Base-by-base conservation (phyloP, 2,113 vertebrate species). In the Paramisgurnus dabryanus region DNA sequence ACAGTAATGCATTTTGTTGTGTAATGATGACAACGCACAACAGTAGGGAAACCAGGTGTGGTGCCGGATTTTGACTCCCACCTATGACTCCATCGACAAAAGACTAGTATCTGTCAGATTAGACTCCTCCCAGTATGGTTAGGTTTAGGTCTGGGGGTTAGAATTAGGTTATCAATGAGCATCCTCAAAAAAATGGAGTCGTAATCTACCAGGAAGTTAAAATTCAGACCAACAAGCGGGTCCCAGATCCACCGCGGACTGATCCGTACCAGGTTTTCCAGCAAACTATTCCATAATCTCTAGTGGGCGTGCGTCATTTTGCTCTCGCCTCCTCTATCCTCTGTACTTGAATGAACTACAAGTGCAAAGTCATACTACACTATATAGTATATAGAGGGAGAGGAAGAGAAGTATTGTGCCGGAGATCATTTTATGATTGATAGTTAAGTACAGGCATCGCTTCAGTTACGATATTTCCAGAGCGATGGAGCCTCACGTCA, bases 401-500 rank as follows among this genome's bases (percentile, higher is more conserved):
- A 76, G 73, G 40, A 11, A 6, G 7, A 9, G 45, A 18, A 41
- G 53, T 22, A 13, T 10, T 40, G 47, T 53, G 9, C 17, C 61
- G 5, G 60, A 53, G 15, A 15, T 40, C 43, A 75, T 39, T 63
- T 34, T 63, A 34, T 17, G 5, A 45, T 75, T 65, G 40, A 53
- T 53, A 77, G 34, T 53, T 64, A 18, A 9, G 7, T 18, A 34
- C 12, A 65, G 41, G 17, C 60, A 53, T 7, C 49, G 11, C 49
- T 67, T 66, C 13, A 27, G 69, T 45, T 39, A 34, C 63, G 47
- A 47, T 6, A 43, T 61, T 45, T 12, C 13, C 34, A 0, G 50
- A 76, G 45, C 86, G 88, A 93, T 94, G 93, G 93, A 92, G 64
- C 81, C 83, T 63, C 84, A 58, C 70, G 67, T 71, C 0, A 87